These are phyloP conservation scores for Cotesia typhae DNA, from an alignment of 1,140 invertebrate genomes.

Conservation along the genomic window DNA sequence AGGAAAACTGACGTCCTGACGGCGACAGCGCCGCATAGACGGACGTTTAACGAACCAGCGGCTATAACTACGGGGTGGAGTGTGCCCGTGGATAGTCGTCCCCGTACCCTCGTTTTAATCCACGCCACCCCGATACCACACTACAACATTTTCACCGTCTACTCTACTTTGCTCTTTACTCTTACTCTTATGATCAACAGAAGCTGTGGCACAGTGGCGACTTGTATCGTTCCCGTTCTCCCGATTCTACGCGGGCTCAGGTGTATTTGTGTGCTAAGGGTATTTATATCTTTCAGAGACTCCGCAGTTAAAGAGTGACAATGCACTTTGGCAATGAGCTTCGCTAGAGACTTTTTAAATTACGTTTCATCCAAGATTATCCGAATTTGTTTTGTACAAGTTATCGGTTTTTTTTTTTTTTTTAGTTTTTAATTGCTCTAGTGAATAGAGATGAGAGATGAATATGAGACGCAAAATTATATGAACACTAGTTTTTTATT, in stretches of 20 bases:
- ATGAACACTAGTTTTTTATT: too few relatives aligned
- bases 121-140: conserved; percentile 23
- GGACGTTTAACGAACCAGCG: conserved; percentile 51
- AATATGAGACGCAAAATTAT: too few relatives aligned
- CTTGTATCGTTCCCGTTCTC: not conserved
- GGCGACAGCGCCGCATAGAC: conserved; percentile 54
- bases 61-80: conserved; percentile 4
- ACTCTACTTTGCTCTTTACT: not conserved
- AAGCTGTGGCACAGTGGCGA: not conserved
- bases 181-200: not conserved
- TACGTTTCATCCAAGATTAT: conserved; percentile 17
- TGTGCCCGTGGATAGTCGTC: too few relatives aligned
- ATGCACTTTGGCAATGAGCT: conserved; percentile 4
- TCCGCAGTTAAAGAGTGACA: conserved; percentile 4
- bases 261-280: not conserved
- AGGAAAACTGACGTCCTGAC: conserved; percentile 55
- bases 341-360: conserved; percentile 1
- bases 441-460: too few relatives aligned
- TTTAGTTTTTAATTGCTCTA: not conserved
- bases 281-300: too few relatives aligned
- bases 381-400: not conserved
- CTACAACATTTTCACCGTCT: conserved; percentile 24
- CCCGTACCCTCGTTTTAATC: conserved; percentile 38
- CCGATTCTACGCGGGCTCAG: not conserved
- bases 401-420: not conserved